Base-by-base conservation (phyloP, 1,140 invertebrate species). In the Lepidurus arcticus region DNA sequence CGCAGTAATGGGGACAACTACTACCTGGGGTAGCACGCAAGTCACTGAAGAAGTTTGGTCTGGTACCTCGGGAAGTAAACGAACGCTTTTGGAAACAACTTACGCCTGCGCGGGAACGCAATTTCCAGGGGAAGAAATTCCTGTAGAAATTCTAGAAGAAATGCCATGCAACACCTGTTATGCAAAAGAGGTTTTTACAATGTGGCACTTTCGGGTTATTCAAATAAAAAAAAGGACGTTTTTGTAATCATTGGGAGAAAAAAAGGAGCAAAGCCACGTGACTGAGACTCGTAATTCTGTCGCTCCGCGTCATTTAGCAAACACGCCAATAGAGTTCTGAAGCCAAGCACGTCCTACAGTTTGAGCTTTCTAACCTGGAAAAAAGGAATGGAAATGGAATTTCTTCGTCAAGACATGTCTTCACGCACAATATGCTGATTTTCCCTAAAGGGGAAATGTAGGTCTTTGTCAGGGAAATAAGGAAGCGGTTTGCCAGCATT, bases 1-100 rank as follows among this genome's bases (percentile, higher is more conserved):
- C 53, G 53, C 53, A 13, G 13, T 21, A 7, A 21, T 21, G 53
- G 8, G 53, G 53, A 21, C n/a, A 65, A 65, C 9, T 65, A 65
- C 53, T 65, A 65, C 53, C 53, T 21, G 53, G 53, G 53, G 53
- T 65, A 65, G 53, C 53, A 65, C 53, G 53, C n/a, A 65, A 65
- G 53, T 65, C 53, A 65, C 53, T 65, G 21, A 65, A 65, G 53
- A 7, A 65, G 53, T 65, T 13, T 4, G 21, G 53, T 65, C 53
- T 65, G 53, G 53, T 65, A 65, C n/a, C 53, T 65, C 6, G 53
- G 53, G 53, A 65, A 65, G 53, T 65, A 16, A 65, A 65, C 16
- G 13, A 21, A 65, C 8, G 53, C 6, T 13, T 65, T 65, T 65
- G 53, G 53, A 65, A 65, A 21, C 53, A 21, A 13, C 34, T 3